Base-by-base conservation (phyloP, 2,113 vertebrate genomes). In the Rhodinocichla rosea region DNA sequence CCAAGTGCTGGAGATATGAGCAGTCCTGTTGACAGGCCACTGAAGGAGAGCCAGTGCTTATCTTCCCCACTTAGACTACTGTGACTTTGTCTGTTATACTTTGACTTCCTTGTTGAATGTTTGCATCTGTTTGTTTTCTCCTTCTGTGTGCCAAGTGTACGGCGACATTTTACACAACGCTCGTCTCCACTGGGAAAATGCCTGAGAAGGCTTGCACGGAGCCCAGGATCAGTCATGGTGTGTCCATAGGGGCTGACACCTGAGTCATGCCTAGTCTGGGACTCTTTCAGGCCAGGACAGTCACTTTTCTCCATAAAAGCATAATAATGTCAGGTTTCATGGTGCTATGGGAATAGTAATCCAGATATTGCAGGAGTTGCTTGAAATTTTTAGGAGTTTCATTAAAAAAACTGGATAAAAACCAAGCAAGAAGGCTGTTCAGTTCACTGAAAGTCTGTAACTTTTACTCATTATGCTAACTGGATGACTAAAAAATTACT, bases 21-120 rank as follows among this genome's bases (percentile, higher is more conserved):
- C 15, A 13, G 45, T n/a, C 32, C 65, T 27, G 45, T 40, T 93
- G 92, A 90, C 85, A 94, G 74, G 74, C 32, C 37, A n/a, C 8
- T 93, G 95, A 93, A 85, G 78, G 78, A 40, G 15, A 90, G 88
- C 70, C 92, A 96, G 62, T 11, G 49, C 53, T 95, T 88, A 73
- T 94, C 95, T 94, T 83, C 37, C 6, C 40, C 6, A 4, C 70
- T 87, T 73, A 57, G 65, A 82, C 59, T 71, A 26, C 75, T 83
- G 74, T 0, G 0, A 73, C 67, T 37, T 92, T 0, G 1, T 65
- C 55, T 87, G 85, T 62, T 73, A 73, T 6, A 5, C 70, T 88
- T 47, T 4, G 4, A 42, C 86, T 95, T 96, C 74, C 87, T 69
- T 87, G 91, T 37, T 79, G 57, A 93, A 88, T 0, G 0, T 80